Conservation (phyloP, 2,797 vertebrate genomes). For the Chanos chanos region DNA sequence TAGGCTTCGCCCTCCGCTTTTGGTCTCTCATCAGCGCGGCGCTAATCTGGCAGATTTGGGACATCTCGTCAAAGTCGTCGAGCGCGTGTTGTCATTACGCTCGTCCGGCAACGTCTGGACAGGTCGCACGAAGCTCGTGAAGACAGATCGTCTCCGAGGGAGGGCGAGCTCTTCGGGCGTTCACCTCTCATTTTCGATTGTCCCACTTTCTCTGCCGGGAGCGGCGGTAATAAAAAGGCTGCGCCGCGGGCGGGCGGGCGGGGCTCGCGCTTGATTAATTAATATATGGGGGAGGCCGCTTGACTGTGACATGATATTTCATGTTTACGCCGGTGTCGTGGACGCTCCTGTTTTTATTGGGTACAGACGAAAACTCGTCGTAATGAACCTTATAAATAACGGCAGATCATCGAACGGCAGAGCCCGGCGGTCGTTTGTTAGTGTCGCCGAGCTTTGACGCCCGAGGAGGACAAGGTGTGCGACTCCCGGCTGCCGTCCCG, state of each 20-base stretch:
- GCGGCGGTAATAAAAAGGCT: conserved; percentile 4
- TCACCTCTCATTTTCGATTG: conserved; percentile 2
- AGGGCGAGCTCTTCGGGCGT: not conserved
- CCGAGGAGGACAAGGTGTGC: conserved; percentile 3
- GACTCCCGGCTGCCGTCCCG: conserved; percentile 14
- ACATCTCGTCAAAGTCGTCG: no score
- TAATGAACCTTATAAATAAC: conserved; percentile 43
- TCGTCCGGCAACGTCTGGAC: no score
- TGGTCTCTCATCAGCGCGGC: no score
- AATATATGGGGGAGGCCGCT: conserved; percentile 2
- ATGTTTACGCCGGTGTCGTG: conserved; percentile 33
- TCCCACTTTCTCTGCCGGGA: conserved; percentile 14
- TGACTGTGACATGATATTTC: conserved; percentile 37
- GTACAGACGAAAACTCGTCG: conserved; percentile 25
- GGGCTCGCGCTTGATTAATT: conserved; percentile 41
- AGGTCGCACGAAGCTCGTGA: no score
- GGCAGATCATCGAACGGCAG: conserved; percentile 9
- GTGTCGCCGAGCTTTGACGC: not conserved
- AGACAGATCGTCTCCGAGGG: no score
- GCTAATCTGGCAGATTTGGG: no score
- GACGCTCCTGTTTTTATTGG: conserved; percentile 27
- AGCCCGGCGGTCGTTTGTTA: conserved; percentile 1
- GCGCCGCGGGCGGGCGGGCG: no score
- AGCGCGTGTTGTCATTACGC: no score
- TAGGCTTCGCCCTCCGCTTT: no score